Base-by-base conservation (phyloP, 2,797 vertebrate genomes). In the Poecilia gillii region DNA sequence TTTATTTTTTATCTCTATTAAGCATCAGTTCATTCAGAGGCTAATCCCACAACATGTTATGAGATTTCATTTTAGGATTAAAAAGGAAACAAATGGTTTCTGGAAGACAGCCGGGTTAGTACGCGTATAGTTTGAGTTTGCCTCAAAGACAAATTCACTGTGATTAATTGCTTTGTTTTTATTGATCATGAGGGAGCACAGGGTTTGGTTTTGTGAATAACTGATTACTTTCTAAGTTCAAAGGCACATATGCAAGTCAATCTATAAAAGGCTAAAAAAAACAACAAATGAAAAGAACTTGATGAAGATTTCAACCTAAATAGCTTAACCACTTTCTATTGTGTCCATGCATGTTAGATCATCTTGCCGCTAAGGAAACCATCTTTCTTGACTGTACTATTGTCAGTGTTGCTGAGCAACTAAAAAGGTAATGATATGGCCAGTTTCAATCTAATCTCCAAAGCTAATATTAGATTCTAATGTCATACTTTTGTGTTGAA, bases 11-110 rank as follows among this genome's bases (percentile, higher is more conserved):
- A 43, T 23, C 4, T 78, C 23, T 39, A 14, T 57, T 53, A 25
- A 47, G 47, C n/a, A 66, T 53, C 64, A 46, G 41, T 25, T 39
- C 46, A 68, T 78, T 20, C 57, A 20, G 36, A 80, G 47, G 53
- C 53, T 64, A 78, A 82, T 78, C 73, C 70, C 23, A 68, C 49
- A 41, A 57, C 70, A 33, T 68, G 59, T 46, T 33, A 18, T 28
- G 45, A 46, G 23, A 80, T 62, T 80, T 31, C 6, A 31, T 46
- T 66, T 72, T 77, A 59, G 53, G 53, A 51, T 49, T 0, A 71
- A n/a, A 31, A 73, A 41, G 28, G 39, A 70, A 31, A 62, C 12
- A 41, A 77, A 31, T 31, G 53, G 23, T 33, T 73, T 51, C n/a
- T 28, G 76, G 66, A 46, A 46, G 43, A 77, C 46, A 49, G 39